These are phyloP conservation scores for Tetanocera ferruginea DNA, from an alignment of 2,888 invertebrate genomes.

Conservation along the genomic window DNA sequence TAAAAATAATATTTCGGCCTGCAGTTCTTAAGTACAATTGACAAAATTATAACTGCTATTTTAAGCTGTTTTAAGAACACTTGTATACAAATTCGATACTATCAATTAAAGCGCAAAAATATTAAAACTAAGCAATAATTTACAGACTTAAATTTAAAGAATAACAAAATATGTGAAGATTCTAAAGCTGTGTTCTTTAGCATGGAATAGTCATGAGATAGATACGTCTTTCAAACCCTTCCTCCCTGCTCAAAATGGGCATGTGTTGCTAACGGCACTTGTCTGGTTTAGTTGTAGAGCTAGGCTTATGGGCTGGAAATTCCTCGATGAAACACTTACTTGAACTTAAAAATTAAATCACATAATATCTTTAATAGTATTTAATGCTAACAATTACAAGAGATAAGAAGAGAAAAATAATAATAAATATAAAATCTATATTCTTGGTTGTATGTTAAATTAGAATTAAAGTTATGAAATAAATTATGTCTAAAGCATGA, in stretches of 20 bases:
- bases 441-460: not conserved
- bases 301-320: not conserved
- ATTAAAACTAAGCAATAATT: not conserved
- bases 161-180: not conserved
- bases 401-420: not conserved
- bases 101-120: not conserved
- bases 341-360: conserved; percentile 53
- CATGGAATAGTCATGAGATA: conserved; percentile 31
- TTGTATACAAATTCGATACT: not conserved
- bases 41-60: not conserved
- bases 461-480: not conserved
- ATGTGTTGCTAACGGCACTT: not conserved
- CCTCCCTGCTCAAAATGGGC: not conserved
- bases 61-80: not conserved
- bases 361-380: conserved; percentile 47
- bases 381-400: conserved; percentile 27
- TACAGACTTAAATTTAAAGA: not conserved
- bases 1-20: not conserved
- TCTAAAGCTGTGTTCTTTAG: conserved; percentile 23
- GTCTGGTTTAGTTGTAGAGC: too few species aligned
- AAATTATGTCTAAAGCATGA: not conserved
- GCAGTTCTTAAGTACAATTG: conserved; percentile 25
- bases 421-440: not conserved
- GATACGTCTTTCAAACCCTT: not conserved
- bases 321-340: conserved; percentile 31